Evolutionary conservation across 2,888 invertebrate genomes (phyloP), one percentile per base, ranked within the genome.

Genomic region (Parnassius mnemosyne): DNA sequence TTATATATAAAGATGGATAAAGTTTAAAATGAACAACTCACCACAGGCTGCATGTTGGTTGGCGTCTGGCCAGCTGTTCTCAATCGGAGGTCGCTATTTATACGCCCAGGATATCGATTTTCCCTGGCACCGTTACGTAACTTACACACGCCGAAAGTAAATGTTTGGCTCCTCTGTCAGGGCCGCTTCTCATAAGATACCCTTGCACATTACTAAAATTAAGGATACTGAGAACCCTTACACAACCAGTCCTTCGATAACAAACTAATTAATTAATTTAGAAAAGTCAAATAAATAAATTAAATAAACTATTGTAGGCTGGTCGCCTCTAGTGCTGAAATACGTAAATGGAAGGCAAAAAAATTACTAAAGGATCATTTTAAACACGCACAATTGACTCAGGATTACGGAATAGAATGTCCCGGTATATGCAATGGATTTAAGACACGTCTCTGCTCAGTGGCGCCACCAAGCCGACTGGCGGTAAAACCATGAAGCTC

Each of bases 71-170:
- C 90, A 91, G 90, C 89, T 91, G 89, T 87, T 89, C 79, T 79
- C 83, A 81, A 85, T 76, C 79, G 77, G 79, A 73, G 81, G 76
- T 72, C 77, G 83, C 87, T 91, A 89, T 90, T 86, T 87, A 88
- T 89, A 89, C 87, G 81, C 82, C 81, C 81, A 79, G 81, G 81
- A 77, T 90, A 91, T 91, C 82, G 90, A 91, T 90, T 87, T 89
- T 84, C 71, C 74, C 86, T 85, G 87, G 85, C 80, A 84, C 83
- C 67, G 85, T 91, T 91, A 87, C 87, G 90, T 87, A 91, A 90
- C 79, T 74, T 69, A 79, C 77, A 77, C 74, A 81, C 84, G 78
- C 72, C 78, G 77, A 78, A 73, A 75, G 60, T 70, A 80, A 85
- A 79, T 72, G 81, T 86, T 85, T 74, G 71, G 75, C 79, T 77